Conservation (phyloP, 2,888 invertebrate species). For the Drosophila kanekoi region DNA sequence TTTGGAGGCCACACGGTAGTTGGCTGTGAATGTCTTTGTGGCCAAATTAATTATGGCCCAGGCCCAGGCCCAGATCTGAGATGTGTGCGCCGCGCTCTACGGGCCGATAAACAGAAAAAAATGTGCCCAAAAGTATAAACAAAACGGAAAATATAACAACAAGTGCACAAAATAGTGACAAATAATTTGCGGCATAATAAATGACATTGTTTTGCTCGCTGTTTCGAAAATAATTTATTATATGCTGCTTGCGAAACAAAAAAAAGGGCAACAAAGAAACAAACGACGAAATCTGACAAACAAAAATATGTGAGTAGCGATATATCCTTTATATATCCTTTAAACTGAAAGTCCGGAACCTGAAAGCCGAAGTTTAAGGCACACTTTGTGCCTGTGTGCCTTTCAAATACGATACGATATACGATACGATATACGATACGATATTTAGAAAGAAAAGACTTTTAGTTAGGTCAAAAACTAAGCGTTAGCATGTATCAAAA, state of each 20-base stretch:
- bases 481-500: too few relatives aligned
- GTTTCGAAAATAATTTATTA: conserved; percentile 65
- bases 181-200: conserved; percentile 70
- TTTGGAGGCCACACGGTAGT: conserved; percentile 59
- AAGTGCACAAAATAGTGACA: conserved; percentile 68
- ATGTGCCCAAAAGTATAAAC: conserved; percentile 30
- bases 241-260: conserved; percentile 18
- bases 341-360: not conserved
- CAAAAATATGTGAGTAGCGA: not conserved
- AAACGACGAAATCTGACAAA: not conserved
- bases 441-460: too few relatives aligned
- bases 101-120: conserved; percentile 60
- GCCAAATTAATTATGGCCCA: conserved; percentile 79
- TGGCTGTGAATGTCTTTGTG: conserved; percentile 52
- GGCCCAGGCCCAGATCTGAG: conserved; percentile 52
- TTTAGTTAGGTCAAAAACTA: too few relatives aligned
- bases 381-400: too few relatives aligned
- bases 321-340: not conserved
- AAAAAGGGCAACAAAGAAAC: not conserved
- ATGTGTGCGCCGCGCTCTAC: conserved; percentile 48
- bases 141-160: conserved; percentile 42
- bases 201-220: conserved; percentile 70
- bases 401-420: too few relatives aligned
- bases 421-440: too few relatives aligned
- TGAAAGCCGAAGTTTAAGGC: too few relatives aligned